Base-by-base conservation (phyloP, 2,797 vertebrate genomes). In the Ammospiza maritima region DNA sequence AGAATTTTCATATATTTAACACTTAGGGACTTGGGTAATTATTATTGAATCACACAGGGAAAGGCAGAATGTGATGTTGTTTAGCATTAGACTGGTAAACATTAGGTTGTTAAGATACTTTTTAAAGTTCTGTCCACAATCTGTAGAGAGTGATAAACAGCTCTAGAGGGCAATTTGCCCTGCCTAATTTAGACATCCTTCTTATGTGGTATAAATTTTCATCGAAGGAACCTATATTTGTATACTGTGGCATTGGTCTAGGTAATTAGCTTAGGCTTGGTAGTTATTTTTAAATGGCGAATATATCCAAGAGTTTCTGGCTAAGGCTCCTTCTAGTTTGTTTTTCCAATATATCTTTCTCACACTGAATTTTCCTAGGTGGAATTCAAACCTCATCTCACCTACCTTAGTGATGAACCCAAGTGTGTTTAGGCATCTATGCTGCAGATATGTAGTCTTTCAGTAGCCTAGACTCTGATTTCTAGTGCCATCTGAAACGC, bases 401-500 rank as follows among this genome's bases (percentile, higher is more conserved):
- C 34, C 20, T 71, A 71, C 21, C 22, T 47, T 29, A 86, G 32
- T 5, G 8, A 21, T 75, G 66, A 81, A 76, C 26, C 11, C 40
- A 86, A 4, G 19, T 62, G n/a, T 94, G 17, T 71, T 90, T 57
- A 71, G 27, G 17, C 50, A 64, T 25, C 27, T 71, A 30, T 72
- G 47, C 7, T 87, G 38, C 45, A 71, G 80, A 57, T 6, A 44
- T 38, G 32, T 14, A 86, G 47, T 42, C 16, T 79, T 75, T 90
- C 42, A 34, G 48, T 82, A 93, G 58, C 56, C 85, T 76, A 50
- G 64, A 67, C 0, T 1, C 22, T 23, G 23, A 47, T 67, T 85
- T 85, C 74, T 85, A 57, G 70, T 58, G 71, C 71, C 90, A 91
- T 93, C 84, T 95, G 93, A 93, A 69, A 56, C 70, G 88, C 93